Evolutionary conservation across 2,888 invertebrate genomes (phyloP), one percentile per base, ranked within the genome.

Genomic region (Lepeophtheirus nordmannii): DNA sequence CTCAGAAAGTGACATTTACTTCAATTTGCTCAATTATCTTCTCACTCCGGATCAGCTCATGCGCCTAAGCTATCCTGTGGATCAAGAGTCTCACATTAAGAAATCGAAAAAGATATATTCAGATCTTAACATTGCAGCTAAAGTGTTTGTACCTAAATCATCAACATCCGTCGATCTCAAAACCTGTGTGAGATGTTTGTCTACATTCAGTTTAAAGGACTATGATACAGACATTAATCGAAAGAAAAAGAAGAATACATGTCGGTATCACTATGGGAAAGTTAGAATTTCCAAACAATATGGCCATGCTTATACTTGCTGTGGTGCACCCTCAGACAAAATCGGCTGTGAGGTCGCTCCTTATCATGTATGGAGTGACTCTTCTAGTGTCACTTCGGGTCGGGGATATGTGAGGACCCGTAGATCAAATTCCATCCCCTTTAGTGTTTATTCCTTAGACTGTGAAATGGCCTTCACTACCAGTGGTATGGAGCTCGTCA

Each of bases 351-450:
- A 81, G 9, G 76, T 75, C 3, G 82, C 81, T 0, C 78, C 79
- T 11, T 75, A 80, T 68, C 90, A 90, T 74, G 89, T 90, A 0
- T 89, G 87, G 87, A 82, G 80, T 62, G 88, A 88, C 0, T 76
- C 83, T 0, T 76, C 78, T 14, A 79, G 80, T 5, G 87, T 88
- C 3, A 76, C 83, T 70, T 88, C 88, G 73, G 86, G 86, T 0
- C 86, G 87, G 20, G 84, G 83, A 37, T 87, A 81, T 72, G 82
- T 83, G 0, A 77, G 80, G 62, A 85, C 85, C 1, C 71, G 73
- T 22, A 75, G 76, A 0, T 69, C 73, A 0, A 73, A 78, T 67
- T 77, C 77, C 59, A 76, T 78, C 61, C 78, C 38, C 41, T 60
- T 20, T 41, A 41, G 66, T 37, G 67, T 71, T 7, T 69, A 69